Percentiles rank a stretch among this genome's conserved stretches.
phyloP scores from a whole-genome alignment of 2,888 invertebrate species.

The Zeuzera pyrina region DNA sequence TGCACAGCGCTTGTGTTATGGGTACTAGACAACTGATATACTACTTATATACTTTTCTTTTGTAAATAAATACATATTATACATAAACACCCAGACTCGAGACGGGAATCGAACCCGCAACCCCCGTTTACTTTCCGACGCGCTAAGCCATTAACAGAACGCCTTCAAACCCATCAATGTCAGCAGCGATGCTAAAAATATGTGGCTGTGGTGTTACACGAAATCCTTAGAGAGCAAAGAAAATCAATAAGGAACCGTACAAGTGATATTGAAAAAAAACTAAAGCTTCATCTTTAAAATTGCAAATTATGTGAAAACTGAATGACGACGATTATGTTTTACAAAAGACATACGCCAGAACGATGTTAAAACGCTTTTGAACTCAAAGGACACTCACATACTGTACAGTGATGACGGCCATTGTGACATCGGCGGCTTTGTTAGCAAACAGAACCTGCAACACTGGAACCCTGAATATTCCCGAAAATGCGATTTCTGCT shows the following conservation, averaged over 20 bases:
- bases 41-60: too few species aligned
- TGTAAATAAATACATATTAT: too few species aligned
- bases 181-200: not conserved
- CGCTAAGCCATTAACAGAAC: too few species aligned
- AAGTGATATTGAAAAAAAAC: not conserved
- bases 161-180: not conserved
- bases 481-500: constrained; percentile 8
- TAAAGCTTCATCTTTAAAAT: not conserved
- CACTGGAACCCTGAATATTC: constrained; percentile 11
- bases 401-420: too few species aligned
- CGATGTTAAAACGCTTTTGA: constrained; percentile 6
- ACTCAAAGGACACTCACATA: constrained; percentile 2
- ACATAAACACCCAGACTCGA: too few species aligned
- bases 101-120: too few species aligned
- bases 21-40: too few species aligned
- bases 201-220: not conserved
- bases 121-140: too few species aligned
- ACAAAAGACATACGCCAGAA: not conserved
- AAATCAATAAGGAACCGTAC: not conserved
- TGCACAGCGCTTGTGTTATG: too few species aligned
- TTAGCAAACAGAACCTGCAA: constrained; percentile 12
- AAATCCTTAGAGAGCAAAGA: not conserved
- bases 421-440: too few species aligned
- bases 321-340: not conserved
- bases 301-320: not conserved